phyloP scores from a whole-genome alignment of 2,888 invertebrate species.

The Agrochola lychnidis region DNA sequence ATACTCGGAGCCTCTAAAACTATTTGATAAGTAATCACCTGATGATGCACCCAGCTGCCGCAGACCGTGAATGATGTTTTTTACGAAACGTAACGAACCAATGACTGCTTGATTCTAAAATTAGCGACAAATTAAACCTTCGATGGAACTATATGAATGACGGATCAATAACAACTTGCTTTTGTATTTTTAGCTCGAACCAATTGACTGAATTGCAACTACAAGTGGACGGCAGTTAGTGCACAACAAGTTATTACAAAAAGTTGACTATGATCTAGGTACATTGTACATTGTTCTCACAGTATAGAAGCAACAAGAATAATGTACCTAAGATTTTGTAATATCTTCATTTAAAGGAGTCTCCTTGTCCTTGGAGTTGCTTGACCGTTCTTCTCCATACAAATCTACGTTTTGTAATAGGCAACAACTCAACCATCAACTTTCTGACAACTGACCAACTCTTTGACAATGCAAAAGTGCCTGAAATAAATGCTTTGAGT shows the following conservation, averaged over 20 bases:
- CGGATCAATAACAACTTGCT: slow-evolving; percentile 36
- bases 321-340: not conserved
- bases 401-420: not conserved
- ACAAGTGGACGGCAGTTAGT: slow-evolving; percentile 4
- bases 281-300: not conserved
- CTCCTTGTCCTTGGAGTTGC: not conserved
- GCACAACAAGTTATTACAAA: not conserved
- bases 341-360: not conserved
- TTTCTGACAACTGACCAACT: not conserved
- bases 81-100: slow-evolving; percentile 59
- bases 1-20: slow-evolving; percentile 17
- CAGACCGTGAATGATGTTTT: slow-evolving; percentile 70
- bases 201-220: slow-evolving; percentile 34
- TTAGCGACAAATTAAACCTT: slow-evolving; percentile 65
- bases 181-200: slow-evolving; percentile 41
- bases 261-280: not conserved
- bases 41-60: slow-evolving; percentile 61
- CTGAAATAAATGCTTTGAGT: not conserved
- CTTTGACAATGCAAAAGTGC: not conserved
- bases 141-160: slow-evolving; percentile 51
- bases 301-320: not conserved
- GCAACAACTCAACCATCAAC: no score
- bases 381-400: not conserved
- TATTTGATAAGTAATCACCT: slow-evolving; percentile 49
- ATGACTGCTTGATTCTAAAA: slow-evolving; percentile 60